A percentile compares a stretch with the other conserved stretches of the same genome.
Evolutionary conservation across 2,888 invertebrate species (phyloP).

Genomic region (Eupithecia abbreviata): DNA sequence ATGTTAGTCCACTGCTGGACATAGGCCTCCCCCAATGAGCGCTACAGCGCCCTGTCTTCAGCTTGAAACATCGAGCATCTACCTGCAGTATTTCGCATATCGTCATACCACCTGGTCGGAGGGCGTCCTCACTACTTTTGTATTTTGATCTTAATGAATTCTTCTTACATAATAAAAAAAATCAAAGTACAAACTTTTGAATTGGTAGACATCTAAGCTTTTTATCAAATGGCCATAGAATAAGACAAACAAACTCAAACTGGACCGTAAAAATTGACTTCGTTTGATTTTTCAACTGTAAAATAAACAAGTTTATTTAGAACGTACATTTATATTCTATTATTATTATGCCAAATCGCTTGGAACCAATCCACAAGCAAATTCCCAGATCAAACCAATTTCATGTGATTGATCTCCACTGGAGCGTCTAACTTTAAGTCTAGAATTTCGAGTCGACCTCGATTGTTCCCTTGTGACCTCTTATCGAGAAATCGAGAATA

Average conservation of each 20-base stretch:
- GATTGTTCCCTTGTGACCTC: conserved; percentile 11
- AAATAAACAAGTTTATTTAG: not conserved
- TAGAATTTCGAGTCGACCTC: conserved; percentile 27
- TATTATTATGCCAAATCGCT: conserved; percentile 35
- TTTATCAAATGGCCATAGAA: not conserved
- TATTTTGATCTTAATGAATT: too few species aligned
- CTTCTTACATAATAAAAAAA: too few species aligned
- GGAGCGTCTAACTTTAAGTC: conserved; percentile 34
- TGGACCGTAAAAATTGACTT: not conserved
- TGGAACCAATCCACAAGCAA: conserved; percentile 34
- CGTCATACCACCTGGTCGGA: too few species aligned
- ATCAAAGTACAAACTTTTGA: too few species aligned
- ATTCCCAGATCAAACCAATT: conserved; percentile 39
- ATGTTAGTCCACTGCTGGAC: too few species aligned
- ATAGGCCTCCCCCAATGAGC: too few species aligned
- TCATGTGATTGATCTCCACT: conserved; percentile 38
- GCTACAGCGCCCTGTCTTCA: too few species aligned
- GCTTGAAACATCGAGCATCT: too few species aligned
- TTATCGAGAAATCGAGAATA: not conserved
- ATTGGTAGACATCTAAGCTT: not conserved
- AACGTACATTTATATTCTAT: not conserved
- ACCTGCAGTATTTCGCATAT: too few species aligned
- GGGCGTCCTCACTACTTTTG: too few species aligned
- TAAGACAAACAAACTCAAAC: not conserved
- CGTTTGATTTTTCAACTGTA: not conserved